These are phyloP conservation scores for Oreonectes daqikongensis DNA, from an alignment of 2,797 vertebrate genomes.

Conservation along the genomic window DNA sequence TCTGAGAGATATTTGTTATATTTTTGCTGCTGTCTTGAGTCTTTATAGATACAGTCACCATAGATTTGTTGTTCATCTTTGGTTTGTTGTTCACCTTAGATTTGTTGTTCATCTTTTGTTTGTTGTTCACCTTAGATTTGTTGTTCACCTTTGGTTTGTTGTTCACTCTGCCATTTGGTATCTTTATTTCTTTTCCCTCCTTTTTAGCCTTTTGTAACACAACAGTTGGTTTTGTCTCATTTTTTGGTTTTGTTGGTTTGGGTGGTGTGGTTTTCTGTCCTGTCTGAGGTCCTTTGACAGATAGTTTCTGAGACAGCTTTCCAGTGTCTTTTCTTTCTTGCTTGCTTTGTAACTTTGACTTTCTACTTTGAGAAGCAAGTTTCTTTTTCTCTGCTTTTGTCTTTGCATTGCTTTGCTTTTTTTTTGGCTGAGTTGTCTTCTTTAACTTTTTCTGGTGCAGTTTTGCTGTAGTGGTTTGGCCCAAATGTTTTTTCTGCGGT, in stretches of 20 bases:
- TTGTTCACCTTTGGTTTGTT: conserved; percentile 32
- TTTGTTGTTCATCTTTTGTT: conserved; percentile 14
- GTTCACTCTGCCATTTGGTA: conserved; percentile 31
- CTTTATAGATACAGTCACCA: conserved; percentile 40
- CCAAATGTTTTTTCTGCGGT: background rate
- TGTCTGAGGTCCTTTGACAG: conserved; percentile 6
- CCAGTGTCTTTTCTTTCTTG: conserved; percentile 19
- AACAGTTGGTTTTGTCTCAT: background rate
- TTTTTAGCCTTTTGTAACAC: conserved; percentile 10
- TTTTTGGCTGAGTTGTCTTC: conserved; percentile 34
- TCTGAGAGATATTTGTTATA: conserved; percentile 4
- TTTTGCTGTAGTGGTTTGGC: conserved; percentile 23
- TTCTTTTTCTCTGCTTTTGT: conserved; percentile 42
- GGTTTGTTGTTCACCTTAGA: conserved; percentile 26
- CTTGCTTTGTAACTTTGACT: conserved; percentile 12
- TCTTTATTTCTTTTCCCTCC: conserved; percentile 48
- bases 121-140: background rate
- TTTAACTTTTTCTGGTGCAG: conserved; percentile 23
- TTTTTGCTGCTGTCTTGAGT: conserved; percentile 30
- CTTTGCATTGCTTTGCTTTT: conserved; percentile 16
- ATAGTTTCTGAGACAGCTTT: conserved; percentile 12
- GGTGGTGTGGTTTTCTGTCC: conserved; percentile 20
- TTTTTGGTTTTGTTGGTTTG: conserved; percentile 33
- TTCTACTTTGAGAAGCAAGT: background rate
- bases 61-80: conserved; percentile 21